phyloP scores from a whole-genome alignment of 2,888 invertebrate genomes.

The Philhelius pedissequus region DNA sequence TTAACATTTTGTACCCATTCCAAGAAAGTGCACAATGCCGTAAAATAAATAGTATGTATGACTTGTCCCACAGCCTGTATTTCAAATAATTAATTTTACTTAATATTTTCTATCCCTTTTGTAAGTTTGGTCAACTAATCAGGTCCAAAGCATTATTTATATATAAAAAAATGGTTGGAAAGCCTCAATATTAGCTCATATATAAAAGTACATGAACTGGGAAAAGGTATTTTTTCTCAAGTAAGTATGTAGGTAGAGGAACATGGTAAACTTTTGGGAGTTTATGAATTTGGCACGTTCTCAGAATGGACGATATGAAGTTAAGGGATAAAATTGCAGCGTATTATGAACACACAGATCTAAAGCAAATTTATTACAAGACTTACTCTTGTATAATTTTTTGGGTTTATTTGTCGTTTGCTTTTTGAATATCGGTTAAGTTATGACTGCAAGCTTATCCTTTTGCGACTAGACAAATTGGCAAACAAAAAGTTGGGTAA shows the following conservation, averaged over 20 bases:
- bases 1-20: no score
- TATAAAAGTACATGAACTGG: neutral
- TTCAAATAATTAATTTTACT: conserved; percentile 27
- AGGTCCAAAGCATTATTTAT: conserved; percentile 9
- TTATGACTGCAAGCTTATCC: conserved; percentile 63
- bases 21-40: no score
- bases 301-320: conserved; percentile 1
- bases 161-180: neutral
- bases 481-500: conserved; percentile 64
- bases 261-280: conserved; percentile 39
- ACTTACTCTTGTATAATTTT: conserved; percentile 25
- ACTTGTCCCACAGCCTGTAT: conserved; percentile 13
- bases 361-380: conserved; percentile 62
- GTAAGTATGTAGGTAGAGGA: neutral
- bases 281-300: conserved; percentile 63
- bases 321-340: conserved; percentile 14
- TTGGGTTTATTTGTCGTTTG: conserved; percentile 28
- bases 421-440: conserved; percentile 52
- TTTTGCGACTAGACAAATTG: conserved; percentile 66
- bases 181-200: neutral
- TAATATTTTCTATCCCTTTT: neutral
- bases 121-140: conserved; percentile 20
- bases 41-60: no score
- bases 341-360: conserved; percentile 53
- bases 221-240: conserved; percentile 16